Base-by-base conservation (phyloP, 2,888 invertebrate species). In the Deilephila porcellus region DNA sequence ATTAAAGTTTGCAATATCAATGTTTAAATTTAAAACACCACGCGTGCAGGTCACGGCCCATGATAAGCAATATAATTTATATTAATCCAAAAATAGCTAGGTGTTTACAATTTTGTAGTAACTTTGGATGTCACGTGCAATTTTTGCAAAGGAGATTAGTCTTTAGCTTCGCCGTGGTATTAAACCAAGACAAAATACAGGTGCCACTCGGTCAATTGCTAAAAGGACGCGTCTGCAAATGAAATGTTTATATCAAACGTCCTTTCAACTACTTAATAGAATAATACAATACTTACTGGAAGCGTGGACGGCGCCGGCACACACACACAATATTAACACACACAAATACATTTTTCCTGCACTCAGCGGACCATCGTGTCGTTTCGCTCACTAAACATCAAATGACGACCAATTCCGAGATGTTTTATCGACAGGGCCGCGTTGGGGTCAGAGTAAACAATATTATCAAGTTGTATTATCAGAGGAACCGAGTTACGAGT, bases 241-340 rank as follows among this genome's bases (percentile, higher is more conserved):
- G 45, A 45, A 45, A 45, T 45, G 45, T 56, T n/a, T 56, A 5
- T n/a, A 56, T 56, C 56, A 56, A 14, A 45, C 45, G n/a, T 56
- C 29, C 53, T 25, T 25, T 52, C 14, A 7, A 62, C 20, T 5
- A 60, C 59, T 67, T 60, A 60, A 60, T 60, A 72, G 71, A 25
- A 70, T 71, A 72, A 74, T 72, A 78, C 62, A 75, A 62, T 60
- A 74, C 83, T 91, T 85, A 94, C 94, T 91, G 74, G 91, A 90
- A 56, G 91, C 92, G 59, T 86, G 83, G 60, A 83, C 90, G 45
- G 86, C 85, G 79, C 85, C 86, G 74, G 89, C 77, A 86, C 91
- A 93, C 89, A 93, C 81, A 84, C 89, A 90, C 92, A 92, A 83
- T 80, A 93, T 85, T 80, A 91, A 79, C 83, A 89, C 91, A 87